These are phyloP conservation scores for Heloderma charlesbogerti DNA, from an alignment of 2,113 vertebrate genomes.

Conservation along the genomic window DNA sequence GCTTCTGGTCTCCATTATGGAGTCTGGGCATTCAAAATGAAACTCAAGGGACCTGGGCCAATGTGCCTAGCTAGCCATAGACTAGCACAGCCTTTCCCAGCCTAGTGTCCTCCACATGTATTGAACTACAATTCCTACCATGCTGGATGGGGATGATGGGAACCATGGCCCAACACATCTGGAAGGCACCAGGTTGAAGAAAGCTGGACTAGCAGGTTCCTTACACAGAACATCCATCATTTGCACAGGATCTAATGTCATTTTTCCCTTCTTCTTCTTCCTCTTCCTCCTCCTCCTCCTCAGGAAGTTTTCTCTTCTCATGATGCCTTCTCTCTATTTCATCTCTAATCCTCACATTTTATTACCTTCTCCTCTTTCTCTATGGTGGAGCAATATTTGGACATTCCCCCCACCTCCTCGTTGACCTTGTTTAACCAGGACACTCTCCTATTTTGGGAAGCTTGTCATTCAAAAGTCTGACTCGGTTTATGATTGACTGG, in stretches of 20 bases:
- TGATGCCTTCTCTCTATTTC: not conserved
- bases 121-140: too few species aligned
- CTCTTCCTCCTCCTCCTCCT: not conserved
- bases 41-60: too few species aligned
- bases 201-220: not conserved
- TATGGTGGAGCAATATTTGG: not conserved
- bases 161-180: too few species aligned
- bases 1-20: too few species aligned
- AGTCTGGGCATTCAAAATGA: too few species aligned
- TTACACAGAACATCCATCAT: not conserved
- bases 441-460: not conserved
- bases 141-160: too few species aligned
- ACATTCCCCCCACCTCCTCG: not conserved
- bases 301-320: not conserved
- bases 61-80: not conserved
- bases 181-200: too few species aligned
- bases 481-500: not conserved
- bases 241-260: not conserved
- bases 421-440: not conserved
- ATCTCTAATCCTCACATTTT: not conserved
- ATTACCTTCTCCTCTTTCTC: not conserved
- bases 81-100: too few species aligned
- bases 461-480: not conserved
- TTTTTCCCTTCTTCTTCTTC: not conserved
- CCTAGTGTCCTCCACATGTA: too few species aligned